Percentiles rank a stretch among this genome's conserved stretches.
Conservation (phyloP, 2,113 vertebrate genomes). For the Anseranas semipalmata region DNA sequence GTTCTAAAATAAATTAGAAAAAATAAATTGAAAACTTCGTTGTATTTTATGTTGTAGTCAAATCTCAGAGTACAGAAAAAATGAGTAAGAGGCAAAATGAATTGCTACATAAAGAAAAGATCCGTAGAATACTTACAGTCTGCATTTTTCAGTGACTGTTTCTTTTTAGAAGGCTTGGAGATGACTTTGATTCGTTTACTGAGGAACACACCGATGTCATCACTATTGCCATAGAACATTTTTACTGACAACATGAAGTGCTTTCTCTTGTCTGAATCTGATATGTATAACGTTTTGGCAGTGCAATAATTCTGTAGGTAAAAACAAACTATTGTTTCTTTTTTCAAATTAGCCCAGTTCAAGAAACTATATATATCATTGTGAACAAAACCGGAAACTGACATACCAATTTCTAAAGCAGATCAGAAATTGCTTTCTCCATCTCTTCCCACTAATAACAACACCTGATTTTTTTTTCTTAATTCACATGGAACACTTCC, state of each 20-base stretch:
- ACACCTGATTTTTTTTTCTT: neutral
- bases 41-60: neutral
- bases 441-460: neutral
- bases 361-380: neutral
- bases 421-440: neutral
- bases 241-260: conserved; percentile 99
- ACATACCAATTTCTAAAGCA: neutral
- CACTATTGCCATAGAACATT: conserved; percentile 99
- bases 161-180: conserved; percentile 99
- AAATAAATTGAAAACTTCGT: neutral
- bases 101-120: neutral
- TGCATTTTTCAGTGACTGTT: conserved; percentile 98
- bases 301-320: conserved; percentile 96
- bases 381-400: neutral
- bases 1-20: neutral
- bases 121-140: conserved; percentile 86
- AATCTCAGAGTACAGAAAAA: neutral
- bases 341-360: neutral
- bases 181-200: conserved; percentile 99
- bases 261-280: conserved; percentile 99
- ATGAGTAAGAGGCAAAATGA: neutral
- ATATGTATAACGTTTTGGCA: conserved; percentile 99
- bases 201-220: conserved; percentile 98
- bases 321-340: conserved; percentile 18
- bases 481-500: neutral